Base-by-base conservation (phyloP, 2,888 invertebrate species). In the Sinodicranocentrus sp. region DNA sequence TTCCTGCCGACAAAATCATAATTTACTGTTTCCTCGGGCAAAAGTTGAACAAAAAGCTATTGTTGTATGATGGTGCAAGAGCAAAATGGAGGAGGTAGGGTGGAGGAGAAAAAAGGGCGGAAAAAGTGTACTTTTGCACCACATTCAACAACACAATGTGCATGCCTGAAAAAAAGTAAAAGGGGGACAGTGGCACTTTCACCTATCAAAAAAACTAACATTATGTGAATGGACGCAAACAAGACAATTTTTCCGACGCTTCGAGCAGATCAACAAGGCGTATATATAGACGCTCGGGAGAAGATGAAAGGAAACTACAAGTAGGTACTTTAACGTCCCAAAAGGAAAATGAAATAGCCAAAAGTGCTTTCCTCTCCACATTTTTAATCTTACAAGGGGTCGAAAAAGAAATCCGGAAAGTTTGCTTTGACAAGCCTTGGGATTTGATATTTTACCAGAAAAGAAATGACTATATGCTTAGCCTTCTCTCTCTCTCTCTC, bases 11-110 rank as follows among this genome's bases (percentile, higher is more conserved):
- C 72, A 67, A 80, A 80, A 80, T 80, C 80, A 80, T 72, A 80
- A 80, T 80, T 80, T 80, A 80, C 72, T 80, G 80, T 65, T 80
- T 80, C 80, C 80, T 72, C 72, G 48, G 80, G 80, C 80, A 48
- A 72, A 72, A 80, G 80, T 72, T 80, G 80, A 80, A 80, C 79
- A 79, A 80, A n/a, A 72, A 33, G 65, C 72, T 57, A 80, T 80
- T 72, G 80, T 72, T 43, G 17, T 79, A 33, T n/a, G n/a, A n/a
- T n/a, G n/a, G n/a, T n/a, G n/a, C n/a, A n/a, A n/a, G n/a, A n/a
- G n/a, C n/a, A n/a, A n/a, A n/a, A n/a, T n/a, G n/a, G n/a, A n/a
- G n/a, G n/a, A n/a, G n/a, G n/a, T n/a, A n/a, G n/a, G n/a, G n/a
- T n/a, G n/a, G n/a, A n/a, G n/a, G n/a, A n/a, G n/a, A n/a, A n/a